Evolutionary conservation across 2,113 vertebrate genomes (phyloP), one percentile per base, ranked within the genome.

Genomic region (Poeciliopsis occidentalis): DNA sequence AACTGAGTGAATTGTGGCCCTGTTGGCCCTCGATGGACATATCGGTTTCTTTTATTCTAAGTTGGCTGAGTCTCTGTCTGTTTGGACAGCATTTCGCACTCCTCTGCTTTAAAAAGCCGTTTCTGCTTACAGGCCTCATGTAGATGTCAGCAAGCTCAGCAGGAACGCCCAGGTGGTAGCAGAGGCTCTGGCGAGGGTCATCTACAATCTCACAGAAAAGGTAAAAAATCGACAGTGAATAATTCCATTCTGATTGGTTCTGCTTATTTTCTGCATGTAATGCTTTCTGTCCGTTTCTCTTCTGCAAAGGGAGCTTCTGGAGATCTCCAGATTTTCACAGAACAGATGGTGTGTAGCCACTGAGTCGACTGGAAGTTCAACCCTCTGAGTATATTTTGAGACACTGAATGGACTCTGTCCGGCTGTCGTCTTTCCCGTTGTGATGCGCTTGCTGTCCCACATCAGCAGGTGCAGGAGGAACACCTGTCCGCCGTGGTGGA

Each of bases 161-260:
- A 96, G 97, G n/a, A 99, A 99, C 85, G 97, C 97, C 0, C 95
- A 96, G 79, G 93, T 99, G 83, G 94, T 99, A 0, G 97, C 97
- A 0, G 98, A 99, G 77, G 95, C 97, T 0, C 90, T 99, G 68
- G 97, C 98, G 0, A 94, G 97, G n/a, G 97, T 99, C 64, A 94
- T 99, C 85, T 99, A 99, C 91, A 99, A 99, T 89, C 94, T 99
- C 60, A 99, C 98, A 0, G 97, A 98, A 73, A 99, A 99, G 96
- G 97, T 98, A 85, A 0, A 27, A 39, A 73, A 68, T 60, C 12
- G 7, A n/a, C 3, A 15, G 24, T 0, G 37, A 27, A 75, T 19
- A 22, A 15, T 47, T 22, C 1, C 39, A 8, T 0, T 10, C 0
- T 27, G 4, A 2, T 22, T 3, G 0, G 4, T 6, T 12, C 22